These are phyloP conservation scores for Diabrotica undecimpunctata DNA, from an alignment of 1,140 invertebrate genomes.

Conservation along the genomic window DNA sequence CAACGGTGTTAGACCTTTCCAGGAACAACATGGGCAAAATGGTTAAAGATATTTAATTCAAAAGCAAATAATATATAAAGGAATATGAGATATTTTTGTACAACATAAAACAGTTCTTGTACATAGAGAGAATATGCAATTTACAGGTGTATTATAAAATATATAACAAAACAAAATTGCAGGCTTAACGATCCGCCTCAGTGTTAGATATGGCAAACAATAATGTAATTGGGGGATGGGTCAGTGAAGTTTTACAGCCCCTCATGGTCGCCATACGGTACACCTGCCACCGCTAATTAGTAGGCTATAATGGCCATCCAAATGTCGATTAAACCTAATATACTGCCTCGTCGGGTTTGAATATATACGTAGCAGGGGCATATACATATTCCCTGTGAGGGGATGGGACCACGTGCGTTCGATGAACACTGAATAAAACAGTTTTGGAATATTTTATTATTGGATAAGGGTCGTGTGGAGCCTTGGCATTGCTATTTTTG, in stretches of 20 bases:
- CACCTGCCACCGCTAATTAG: constrained; percentile 46
- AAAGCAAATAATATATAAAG: too few species aligned
- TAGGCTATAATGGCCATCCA: constrained; percentile 43
- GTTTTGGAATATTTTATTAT: constrained; percentile 21
- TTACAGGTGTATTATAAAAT: too few species aligned
- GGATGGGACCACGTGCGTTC: constrained; percentile 17
- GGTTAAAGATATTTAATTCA: too few species aligned
- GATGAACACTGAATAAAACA: constrained; percentile 21
- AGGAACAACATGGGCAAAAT: too few species aligned
- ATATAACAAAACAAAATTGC: too few species aligned
- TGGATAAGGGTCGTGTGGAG: not conserved
- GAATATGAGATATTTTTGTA: too few species aligned
- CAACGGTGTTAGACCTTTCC: too few species aligned
- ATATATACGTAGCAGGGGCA: constrained; percentile 7
- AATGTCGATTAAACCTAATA: constrained; percentile 46
- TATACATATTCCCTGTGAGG: constrained; percentile 19
- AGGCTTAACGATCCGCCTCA: not conserved
- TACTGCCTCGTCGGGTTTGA: constrained; percentile 31
- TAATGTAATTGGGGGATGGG: constrained; percentile 36
- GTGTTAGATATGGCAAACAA: constrained; percentile 26
- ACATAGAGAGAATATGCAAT: too few species aligned
- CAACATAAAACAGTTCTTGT: too few species aligned
- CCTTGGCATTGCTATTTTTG: not conserved
- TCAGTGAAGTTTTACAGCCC: constrained; percentile 32
- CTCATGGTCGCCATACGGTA: constrained; percentile 39